Base-by-base conservation (phyloP, 2,888 invertebrate genomes). In the Lycocerus yunnanus region DNA sequence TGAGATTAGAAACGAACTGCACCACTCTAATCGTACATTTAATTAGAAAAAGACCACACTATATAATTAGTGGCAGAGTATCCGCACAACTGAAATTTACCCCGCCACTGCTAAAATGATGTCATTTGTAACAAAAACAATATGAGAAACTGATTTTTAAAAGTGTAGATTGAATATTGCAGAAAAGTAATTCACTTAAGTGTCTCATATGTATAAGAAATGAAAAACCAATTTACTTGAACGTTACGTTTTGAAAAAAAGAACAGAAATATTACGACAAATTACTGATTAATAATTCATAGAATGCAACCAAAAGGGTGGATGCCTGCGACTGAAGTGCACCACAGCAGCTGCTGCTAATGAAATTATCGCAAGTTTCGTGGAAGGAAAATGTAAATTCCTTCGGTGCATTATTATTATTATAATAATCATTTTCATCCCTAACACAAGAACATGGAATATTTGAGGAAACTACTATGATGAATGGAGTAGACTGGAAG, bases 1-100 rank as follows among this genome's bases (percentile, higher is more conserved):
- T 58, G 27, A 66, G 16, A 75, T 72, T 72, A 69, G 61, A 21
- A 72, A 69, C 67, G 15, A 18, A 21, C 60, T 66, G 8, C 27
- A 20, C 14, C 59, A n/a, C 11, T 13, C 15, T 16, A 11, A 24
- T 24, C 24, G 2, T n/a, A 24, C 24, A 10, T 24, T 24, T 24
- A 24, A 24, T 11, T 27, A 8, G 1, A 21, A 3, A 11, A 13
- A 27, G 13, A 13, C 13, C 4, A 27, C 27, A 27, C 27, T 5
- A 43, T 43, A n/a, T 43, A 43, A n/a, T 27, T 27, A 13, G 27
- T 11, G 27, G 13, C 27, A 3, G 27, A 27, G 27, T 13, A 27
- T 13, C 27, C 13, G 27, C 27, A 27, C 4, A 27, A 27, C 27
- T 27, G 11, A 27, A 27, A 27, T 27, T 13, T 11, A 3, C 27